These are phyloP conservation scores for Miichthys miiuy DNA, from an alignment of 2,797 vertebrate species.

Conservation along the genomic window DNA sequence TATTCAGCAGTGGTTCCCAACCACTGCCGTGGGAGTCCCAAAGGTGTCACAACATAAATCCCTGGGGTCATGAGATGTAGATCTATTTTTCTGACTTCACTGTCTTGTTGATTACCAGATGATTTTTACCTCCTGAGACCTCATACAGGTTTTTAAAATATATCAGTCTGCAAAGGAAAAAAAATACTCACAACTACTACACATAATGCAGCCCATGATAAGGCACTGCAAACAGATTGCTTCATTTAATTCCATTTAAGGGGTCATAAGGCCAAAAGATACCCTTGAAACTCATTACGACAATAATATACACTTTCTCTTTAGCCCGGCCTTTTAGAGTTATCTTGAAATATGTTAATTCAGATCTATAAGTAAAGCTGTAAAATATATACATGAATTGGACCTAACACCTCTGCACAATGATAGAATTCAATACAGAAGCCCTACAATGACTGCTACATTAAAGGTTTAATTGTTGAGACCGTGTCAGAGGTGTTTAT, in stretches of 20 bases:
- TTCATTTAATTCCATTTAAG: not conserved
- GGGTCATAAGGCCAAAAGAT: not conserved
- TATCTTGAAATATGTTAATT: not conserved
- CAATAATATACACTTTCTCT: not conserved
- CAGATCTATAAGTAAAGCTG: not conserved
- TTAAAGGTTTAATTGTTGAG: not conserved
- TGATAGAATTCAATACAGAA: not conserved
- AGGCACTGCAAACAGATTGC: not conserved
- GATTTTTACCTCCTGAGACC: not conserved
- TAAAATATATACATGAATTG: not conserved
- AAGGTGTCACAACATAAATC: not conserved
- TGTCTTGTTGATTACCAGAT: not conserved
- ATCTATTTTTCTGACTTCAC: not conserved
- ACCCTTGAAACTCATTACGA: not conserved
- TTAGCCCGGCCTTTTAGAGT: not conserved
- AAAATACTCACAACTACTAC: not conserved
- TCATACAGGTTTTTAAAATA: not conserved
- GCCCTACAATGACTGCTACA: not conserved
- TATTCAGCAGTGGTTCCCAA: not conserved
- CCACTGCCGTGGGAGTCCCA: not conserved
- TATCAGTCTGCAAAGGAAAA: not conserved
- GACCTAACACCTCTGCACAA: not conserved
- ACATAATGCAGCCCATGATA: not conserved
- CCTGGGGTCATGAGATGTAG: not conserved
- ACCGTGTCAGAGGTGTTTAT: not conserved